Conservation (phyloP, 1,140 invertebrate species). For the Dreissena polymorpha region DNA sequence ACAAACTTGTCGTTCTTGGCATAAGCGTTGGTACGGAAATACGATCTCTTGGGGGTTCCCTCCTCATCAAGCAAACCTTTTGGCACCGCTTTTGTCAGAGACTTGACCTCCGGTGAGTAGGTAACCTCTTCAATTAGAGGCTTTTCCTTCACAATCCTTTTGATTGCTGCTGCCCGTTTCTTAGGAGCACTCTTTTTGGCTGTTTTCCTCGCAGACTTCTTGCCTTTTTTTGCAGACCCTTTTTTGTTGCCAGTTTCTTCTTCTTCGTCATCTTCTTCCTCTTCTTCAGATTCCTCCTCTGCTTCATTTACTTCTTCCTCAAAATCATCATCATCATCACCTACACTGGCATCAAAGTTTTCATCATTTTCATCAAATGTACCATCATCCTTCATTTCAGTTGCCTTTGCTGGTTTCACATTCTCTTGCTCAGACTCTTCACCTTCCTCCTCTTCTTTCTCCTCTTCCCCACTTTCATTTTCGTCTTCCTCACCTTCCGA, state of each 20-base stretch:
- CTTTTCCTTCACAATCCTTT: not conserved
- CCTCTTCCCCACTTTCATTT: not conserved
- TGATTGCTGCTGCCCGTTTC: not conserved
- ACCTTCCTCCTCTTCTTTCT: not conserved
- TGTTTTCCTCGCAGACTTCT: not conserved
- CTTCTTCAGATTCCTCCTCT: not conserved
- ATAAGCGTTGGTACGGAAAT: not conserved
- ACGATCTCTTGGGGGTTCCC: not conserved
- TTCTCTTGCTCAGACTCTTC: not conserved
- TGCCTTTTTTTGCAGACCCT: not conserved
- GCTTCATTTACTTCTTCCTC: not conserved
- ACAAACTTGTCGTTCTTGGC: constrained; percentile 2
- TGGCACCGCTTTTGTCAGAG: constrained; percentile 1
- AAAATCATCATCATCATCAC: constrained; percentile 3
- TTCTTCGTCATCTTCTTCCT: not conserved
- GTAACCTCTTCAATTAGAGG: not conserved
- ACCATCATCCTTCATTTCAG: constrained; percentile 2
- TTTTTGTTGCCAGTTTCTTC: not conserved
- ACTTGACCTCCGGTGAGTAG: not conserved
- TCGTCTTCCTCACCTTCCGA: not conserved
- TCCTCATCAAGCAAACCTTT: not conserved
- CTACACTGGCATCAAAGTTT: not conserved
- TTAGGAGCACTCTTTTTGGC: not conserved
- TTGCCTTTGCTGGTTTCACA: not conserved
- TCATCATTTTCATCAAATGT: not conserved